Base-by-base conservation (phyloP, 2,888 invertebrate genomes). In the Heliconius hortense region DNA sequence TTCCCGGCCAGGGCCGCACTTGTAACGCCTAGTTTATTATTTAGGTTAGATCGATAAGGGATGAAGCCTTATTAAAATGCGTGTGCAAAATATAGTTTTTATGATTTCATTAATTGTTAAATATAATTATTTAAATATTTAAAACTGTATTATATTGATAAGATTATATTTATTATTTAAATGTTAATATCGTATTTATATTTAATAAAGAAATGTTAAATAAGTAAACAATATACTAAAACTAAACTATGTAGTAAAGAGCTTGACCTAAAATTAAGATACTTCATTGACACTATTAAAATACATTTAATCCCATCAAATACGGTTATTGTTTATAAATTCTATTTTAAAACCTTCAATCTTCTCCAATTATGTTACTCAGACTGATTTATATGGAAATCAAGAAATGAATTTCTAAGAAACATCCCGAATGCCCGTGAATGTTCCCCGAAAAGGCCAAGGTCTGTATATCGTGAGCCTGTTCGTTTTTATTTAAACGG, bases 1-100 rank as follows among this genome's bases (percentile, higher is more conserved):
- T 88, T 87, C 86, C 83, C 83, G 81, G 35, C 82, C 90, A 90
- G 91, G 87, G 88, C 82, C 87, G 91, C 75, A 91, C 72, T 80
- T 31, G 72, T 56, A 53, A 43, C 31, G 60, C 56, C 63, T 69
- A 69, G 63, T 26, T 59, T 31, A 60, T 43, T 69, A 62, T 76
- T 73, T 73, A 73, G 74, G 74, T 69, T 71, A 71, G 28, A 70
- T 70, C 71, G 70, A 70, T 71, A 71, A 64, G 72, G 48, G 63
- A 64, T 39, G 59, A 18, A 71, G 59, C 15, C 39, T 39, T 60
- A 39, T 24, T 56, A 35, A 31, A 59, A 24, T 11, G 1, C 4
- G 15, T 13, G 56, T 31, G n/a, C 5, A 15, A 31, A 13, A 56
- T 56, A 35, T n/a, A 15, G 0, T 4, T 15, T 5, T 56, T 1